Evolutionary conservation across 2,113 vertebrate species (phyloP), one percentile per base, ranked within the genome.

Genomic region (Helogale parvula): DNA sequence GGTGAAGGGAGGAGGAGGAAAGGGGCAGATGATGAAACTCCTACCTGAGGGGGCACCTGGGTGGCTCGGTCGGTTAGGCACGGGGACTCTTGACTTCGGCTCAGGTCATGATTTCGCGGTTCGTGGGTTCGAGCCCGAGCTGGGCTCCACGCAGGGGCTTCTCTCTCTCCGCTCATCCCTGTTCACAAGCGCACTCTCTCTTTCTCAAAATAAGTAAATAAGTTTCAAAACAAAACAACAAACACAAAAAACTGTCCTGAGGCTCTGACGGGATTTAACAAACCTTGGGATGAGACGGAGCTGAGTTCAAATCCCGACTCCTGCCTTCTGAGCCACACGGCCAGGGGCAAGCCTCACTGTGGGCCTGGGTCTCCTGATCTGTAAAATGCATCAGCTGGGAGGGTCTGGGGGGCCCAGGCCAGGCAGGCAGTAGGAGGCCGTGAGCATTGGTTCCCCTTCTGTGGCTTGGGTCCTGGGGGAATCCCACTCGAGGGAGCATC

Each of bases 211-310:
- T 52, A 12, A 52, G 14, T 52, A 12, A 52, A 52, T 52, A 12
- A 52, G 14, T 13, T 13, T 52, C 11, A 52, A 47, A 47, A 47
- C 45, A 47, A 47, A 52, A 14, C 50, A 52, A 52, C 14, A 12
- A 52, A 47, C 50, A 52, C 50, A 52, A 52, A 52, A 52, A 52
- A 52, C 50, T 23, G 38, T 47, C 2, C 23, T 11, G 12, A 90
- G 69, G 33, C 10, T 0, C 10, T 0, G 38, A 11, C 0, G 2
- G 38, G 66, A 10, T n/a, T 6, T 27, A 41, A 11, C 1, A 31
- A 33, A 15, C 14, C 33, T 95, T 17, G 14, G 77, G 82, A 38
- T 27, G 19, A 21, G 25, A 16, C 15, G 14, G 17, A 66, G 63
- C 54, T 27, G 31, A 38, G 69, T 38, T 76, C 5, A 6, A 11